Evolutionary conservation across 2,888 invertebrate species (phyloP), one percentile per base, ranked within the genome.

Genomic region (Oxyscelio sp.): DNA sequence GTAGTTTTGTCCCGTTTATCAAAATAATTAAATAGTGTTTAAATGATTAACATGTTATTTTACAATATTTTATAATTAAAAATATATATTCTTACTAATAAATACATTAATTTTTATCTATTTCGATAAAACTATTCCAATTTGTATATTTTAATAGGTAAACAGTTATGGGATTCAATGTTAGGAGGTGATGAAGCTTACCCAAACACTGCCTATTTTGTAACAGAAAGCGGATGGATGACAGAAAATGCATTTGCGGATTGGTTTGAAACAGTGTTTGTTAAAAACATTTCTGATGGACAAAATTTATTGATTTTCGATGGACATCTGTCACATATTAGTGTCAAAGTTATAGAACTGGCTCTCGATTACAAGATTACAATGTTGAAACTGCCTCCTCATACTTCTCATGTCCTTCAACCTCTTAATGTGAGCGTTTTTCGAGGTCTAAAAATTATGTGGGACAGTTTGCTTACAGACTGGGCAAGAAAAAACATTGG

Each of bases 341-440:
- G 17, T 31, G 48, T 58, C n/a, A 17, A 73, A 13, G n/a, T 45
- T 15, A 24, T 81, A 1, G 3, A 56, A 13, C 31, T n/a, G 11
- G 81, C 79, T 13, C 50, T 71, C 19, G 11, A 71, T 48, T 19
- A 79, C 22, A 71, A 79, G 15, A 40, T 71, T 11, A 31, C 15
- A 17, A 31, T 79, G 3, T 17, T 71, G 34, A 71, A 79, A 48
- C 43, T 79, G 21, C 79, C 63, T 11, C 40, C n/a, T n/a, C n/a
- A n/a, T n/a, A 56, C 59, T 0, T 71, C 65, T 2, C 63, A 79
- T 15, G 11, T 59, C 1, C 13, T 59, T 22, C 77, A 80, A 59
- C 73, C 65, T 9, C 61, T 80, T 2, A 50, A 80, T 43, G 59
- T 59, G 31, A 59, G 54, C 27, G 63, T 52, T 43, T 80, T 80